Conservation (phyloP, 2,888 invertebrate species). For the Drosophila longiperda region DNA sequence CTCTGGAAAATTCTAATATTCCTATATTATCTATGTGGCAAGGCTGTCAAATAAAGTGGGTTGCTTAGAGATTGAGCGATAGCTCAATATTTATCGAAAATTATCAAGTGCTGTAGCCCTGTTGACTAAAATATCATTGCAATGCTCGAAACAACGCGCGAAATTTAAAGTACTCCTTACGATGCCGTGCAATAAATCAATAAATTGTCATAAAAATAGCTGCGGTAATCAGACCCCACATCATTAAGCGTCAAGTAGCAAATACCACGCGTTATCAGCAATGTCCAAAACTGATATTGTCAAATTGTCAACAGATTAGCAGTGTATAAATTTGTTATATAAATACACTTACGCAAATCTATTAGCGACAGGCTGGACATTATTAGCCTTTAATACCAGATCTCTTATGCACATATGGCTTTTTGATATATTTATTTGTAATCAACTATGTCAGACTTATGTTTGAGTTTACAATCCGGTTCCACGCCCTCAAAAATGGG, state of each 20-base stretch:
- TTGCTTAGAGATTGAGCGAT: conserved; percentile 4
- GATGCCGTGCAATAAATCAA: conserved; percentile 39
- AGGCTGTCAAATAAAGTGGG: conserved; percentile 12
- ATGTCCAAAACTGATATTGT: conserved; percentile 40
- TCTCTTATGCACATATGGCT: neutral
- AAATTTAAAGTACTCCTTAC: conserved; percentile 7
- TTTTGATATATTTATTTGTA: conserved; percentile 2
- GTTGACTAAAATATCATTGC: conserved; percentile 3
- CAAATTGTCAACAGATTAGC: conserved; percentile 53
- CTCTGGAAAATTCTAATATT: conserved; percentile 60
- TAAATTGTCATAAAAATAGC: conserved; percentile 55
- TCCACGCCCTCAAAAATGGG: conserved; percentile 82
- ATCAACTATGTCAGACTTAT: conserved; percentile 37
- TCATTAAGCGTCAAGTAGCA: conserved; percentile 33
- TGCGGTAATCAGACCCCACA: conserved; percentile 56
- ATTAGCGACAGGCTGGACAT: conserved; percentile 18
- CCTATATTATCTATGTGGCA: conserved; percentile 27
- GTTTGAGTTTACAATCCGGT: conserved; percentile 72
- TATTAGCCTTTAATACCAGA: conserved; percentile 16
- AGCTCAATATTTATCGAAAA: conserved; percentile 11
- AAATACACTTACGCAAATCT: conserved; percentile 29
- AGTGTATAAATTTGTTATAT: conserved; percentile 3
- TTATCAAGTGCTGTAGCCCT: conserved; percentile 6
- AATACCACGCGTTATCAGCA: conserved; percentile 37
- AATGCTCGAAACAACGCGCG: conserved; percentile 7